Evolutionary conservation across 2,113 vertebrate species (phyloP), one percentile per base, ranked within the genome.

Genomic region (Passer domesticus): DNA sequence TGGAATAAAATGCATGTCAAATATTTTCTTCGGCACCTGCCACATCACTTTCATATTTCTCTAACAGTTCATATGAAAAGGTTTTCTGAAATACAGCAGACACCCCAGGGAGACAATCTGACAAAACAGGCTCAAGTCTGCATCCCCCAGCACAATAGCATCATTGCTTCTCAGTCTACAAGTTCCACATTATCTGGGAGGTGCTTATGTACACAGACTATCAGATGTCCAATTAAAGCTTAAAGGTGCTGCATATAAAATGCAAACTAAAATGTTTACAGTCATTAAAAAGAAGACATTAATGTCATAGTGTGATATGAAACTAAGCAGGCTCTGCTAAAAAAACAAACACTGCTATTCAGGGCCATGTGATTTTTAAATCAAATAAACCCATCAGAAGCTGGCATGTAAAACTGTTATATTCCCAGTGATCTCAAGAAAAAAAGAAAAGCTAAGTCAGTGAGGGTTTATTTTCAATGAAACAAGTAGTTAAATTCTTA

Each of bases 201-300:
- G 87, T 87, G 94, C 89, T 96, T 94, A 91, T 95, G 73, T 88
- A 92, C 70, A 91, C 77, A 95, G 70, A 94, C 95, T 94, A 96
- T 97, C 96, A 95, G 70, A 96, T 97, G 95, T 95, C 94, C 86
- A 92, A 94, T 96, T 94, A 95, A 94, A 93, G 78, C 92, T 94
- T 91, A 94, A 96, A 96, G 76, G 94, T 95, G 87, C 89, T 92
- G 86, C 93, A 76, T 81, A 96, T 95, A 97, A 97, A 97, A 95
- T 72, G 58, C 93, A 85, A 97, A 92, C 87, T 87, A 95, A 80
- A 96, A 94, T 92, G 91, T 95, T 96, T 96, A 91, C 64, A 92
- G 87, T 87, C 95, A 84, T 87, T 97, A 96, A 95, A 94, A 87
- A 96, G 53, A 95, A 92, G 92, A 91, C 90, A 85, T 96, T 97